These are phyloP conservation scores for Agriotes lineatus DNA, from an alignment of 2,888 invertebrate genomes.

Conservation along the genomic window DNA sequence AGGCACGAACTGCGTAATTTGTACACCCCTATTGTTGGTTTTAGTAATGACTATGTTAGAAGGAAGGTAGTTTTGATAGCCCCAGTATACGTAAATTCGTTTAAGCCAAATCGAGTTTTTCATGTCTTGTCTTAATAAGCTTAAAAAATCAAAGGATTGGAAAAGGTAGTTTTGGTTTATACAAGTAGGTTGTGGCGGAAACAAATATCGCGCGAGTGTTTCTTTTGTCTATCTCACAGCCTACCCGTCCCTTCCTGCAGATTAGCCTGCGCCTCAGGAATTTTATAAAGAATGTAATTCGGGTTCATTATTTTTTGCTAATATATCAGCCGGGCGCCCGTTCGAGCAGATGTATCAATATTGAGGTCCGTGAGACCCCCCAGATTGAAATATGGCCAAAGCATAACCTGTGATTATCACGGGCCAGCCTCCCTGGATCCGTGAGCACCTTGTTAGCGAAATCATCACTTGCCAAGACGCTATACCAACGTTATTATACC, in stretches of 20 bases:
- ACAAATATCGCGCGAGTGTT: too few species aligned
- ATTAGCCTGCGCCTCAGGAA: too few species aligned
- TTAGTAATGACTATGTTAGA: constrained; percentile 47
- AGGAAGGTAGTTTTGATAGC: constrained; percentile 41
- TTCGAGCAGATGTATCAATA: constrained; percentile 39
- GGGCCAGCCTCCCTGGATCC: constrained; percentile 59
- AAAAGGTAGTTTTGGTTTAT: too few species aligned
- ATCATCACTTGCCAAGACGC: constrained; percentile 63
- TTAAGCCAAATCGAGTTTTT: too few species aligned
- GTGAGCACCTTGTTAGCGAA: constrained; percentile 65
- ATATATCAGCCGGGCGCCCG: too few species aligned
- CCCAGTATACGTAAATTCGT: neutral
- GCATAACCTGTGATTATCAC: constrained; percentile 62
- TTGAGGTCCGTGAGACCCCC: constrained; percentile 43
- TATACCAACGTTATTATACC: constrained; percentile 53
- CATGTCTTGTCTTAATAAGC: too few species aligned
- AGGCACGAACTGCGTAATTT: constrained; percentile 44
- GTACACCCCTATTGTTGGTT: constrained; percentile 48
- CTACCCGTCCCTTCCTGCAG: too few species aligned
- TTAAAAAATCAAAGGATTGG: too few species aligned
- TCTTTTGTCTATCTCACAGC: too few species aligned
- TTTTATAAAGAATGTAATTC: too few species aligned
- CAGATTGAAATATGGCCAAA: constrained; percentile 45
- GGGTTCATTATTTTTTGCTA: too few species aligned
- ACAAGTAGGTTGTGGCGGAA: too few species aligned